A percentile compares a stretch with the other conserved stretches of the same genome.
Conservation (phyloP, 2,888 invertebrate genomes). For the Ypsolopha scabrella region DNA sequence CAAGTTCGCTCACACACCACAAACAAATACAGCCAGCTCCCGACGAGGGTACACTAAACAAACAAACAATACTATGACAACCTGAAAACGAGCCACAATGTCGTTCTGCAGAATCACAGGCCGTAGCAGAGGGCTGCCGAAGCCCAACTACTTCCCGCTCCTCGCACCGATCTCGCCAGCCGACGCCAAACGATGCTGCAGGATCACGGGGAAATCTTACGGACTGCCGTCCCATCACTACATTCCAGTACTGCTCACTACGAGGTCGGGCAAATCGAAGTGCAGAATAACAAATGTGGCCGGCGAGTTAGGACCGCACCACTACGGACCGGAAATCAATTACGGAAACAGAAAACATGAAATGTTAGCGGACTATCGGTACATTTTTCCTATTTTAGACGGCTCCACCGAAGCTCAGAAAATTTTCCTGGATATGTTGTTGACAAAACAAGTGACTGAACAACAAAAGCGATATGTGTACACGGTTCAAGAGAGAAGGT, state of each 20-base stretch:
- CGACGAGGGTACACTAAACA: conserved; percentile 33
- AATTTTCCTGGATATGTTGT: conserved; percentile 71
- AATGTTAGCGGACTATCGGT: conserved; percentile 76
- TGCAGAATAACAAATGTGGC: conserved; percentile 76
- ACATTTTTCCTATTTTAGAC: conserved; percentile 80
- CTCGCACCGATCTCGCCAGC: conserved; percentile 85
- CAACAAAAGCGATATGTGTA: conserved; percentile 78
- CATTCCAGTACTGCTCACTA: conserved; percentile 78
- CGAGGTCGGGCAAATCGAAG: conserved; percentile 59
- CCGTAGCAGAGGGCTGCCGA: conserved; percentile 81
- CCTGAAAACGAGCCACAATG: conserved; percentile 52
- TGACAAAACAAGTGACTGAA: conserved; percentile 68
- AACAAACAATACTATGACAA: conserved; percentile 38
- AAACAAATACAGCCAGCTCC: conserved; percentile 14
- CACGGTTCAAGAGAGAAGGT: conserved; percentile 79
- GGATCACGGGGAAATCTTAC: conserved; percentile 83
- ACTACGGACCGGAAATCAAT: conserved; percentile 69
- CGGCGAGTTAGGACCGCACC: conserved; percentile 72
- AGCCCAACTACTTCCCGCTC: conserved; percentile 85
- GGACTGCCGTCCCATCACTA: conserved; percentile 81
- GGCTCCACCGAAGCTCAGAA: conserved; percentile 76
- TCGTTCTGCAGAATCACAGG: conserved; percentile 87
- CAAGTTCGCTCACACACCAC: conserved; percentile 24
- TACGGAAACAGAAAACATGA: conserved; percentile 78
- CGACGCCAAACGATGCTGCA: conserved; percentile 83